Evolutionary conservation across 2,888 invertebrate genomes (phyloP).

Genomic region (Papilio demoleus): DNA sequence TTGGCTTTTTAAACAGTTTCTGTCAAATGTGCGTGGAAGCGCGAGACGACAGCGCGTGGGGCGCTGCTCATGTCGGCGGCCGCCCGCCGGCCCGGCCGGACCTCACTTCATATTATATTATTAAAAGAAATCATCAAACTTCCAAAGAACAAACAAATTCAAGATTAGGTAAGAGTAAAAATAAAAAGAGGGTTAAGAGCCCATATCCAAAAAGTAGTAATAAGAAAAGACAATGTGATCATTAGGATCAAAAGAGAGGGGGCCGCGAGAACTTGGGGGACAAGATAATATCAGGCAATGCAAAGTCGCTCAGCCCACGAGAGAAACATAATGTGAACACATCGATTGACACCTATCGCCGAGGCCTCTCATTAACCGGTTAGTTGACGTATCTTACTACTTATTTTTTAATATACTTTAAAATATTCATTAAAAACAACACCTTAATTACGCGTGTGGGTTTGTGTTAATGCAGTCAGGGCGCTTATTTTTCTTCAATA

Average conservation of each 20-base stretch:
- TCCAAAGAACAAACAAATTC: slow-evolving; percentile 50
- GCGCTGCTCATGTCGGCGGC: slow-evolving; percentile 41
- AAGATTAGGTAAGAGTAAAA: slow-evolving; percentile 53
- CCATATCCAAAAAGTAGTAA: slow-evolving; percentile 72
- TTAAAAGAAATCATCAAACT: slow-evolving; percentile 77
- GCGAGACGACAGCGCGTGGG: slow-evolving; percentile 48
- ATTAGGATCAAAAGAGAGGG: slow-evolving; percentile 44
- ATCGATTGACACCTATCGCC: slow-evolving; percentile 28
- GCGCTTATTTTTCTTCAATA: slow-evolving; percentile 39
- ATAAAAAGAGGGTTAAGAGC: slow-evolving; percentile 70
- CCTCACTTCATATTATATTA: slow-evolving; percentile 55
- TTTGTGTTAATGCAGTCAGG: slow-evolving; percentile 79
- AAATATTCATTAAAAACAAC: slow-evolving; percentile 52
- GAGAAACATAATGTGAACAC: slow-evolving; percentile 45
- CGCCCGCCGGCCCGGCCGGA: slow-evolving; percentile 54
- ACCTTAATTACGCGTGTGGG: slow-evolving; percentile 76
- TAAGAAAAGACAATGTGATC: slow-evolving; percentile 66
- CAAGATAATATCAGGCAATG: slow-evolving; percentile 53
- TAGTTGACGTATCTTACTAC: slow-evolving; percentile 33
- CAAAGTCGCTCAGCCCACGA: slow-evolving; percentile 39
- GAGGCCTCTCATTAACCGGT: slow-evolving; percentile 24
- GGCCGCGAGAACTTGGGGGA: slow-evolving; percentile 52
- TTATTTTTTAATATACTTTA: slow-evolving; percentile 25
- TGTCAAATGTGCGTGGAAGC: slow-evolving; percentile 72
- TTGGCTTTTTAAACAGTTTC: slow-evolving; percentile 78